Percentiles rank a stretch among this genome's conserved stretches.
phyloP scores from a whole-genome alignment of 2,888 invertebrate genomes.

The Apeira syringaria region DNA sequence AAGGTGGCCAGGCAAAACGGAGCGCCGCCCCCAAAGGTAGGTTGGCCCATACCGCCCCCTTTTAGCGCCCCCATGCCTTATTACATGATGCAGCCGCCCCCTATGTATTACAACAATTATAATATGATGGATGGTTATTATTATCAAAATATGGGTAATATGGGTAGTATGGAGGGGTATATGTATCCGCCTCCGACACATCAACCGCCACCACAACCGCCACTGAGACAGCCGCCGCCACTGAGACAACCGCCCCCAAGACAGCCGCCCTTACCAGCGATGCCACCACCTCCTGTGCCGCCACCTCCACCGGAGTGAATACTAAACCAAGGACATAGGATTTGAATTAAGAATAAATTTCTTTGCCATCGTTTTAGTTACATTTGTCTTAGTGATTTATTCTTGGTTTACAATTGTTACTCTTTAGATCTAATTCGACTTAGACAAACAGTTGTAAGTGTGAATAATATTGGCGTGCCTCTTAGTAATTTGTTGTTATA shows the following conservation, averaged over 20 bases:
- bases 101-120: constrained; percentile 40
- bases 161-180: constrained; percentile 30
- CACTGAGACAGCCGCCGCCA: constrained; percentile 85
- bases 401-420: no score
- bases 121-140: constrained; percentile 71
- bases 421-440: no score
- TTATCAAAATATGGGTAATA: constrained; percentile 49
- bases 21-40: constrained; percentile 70
- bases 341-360: no score
- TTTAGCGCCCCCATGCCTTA: constrained; percentile 61
- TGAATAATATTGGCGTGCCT: no score
- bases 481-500: no score
- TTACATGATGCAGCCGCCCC: constrained; percentile 71
- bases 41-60: constrained; percentile 67
- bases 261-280: background rate
- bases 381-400: no score
- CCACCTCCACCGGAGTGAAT: background rate
- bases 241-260: background rate
- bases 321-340: no score
- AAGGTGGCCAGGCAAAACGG: constrained; percentile 70
- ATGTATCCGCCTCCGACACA: constrained; percentile 31
- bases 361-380: no score
- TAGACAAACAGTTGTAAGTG: no score
- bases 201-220: constrained; percentile 66
- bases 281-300: background rate